phyloP scores from a whole-genome alignment of 2,797 vertebrate genomes.

The Potorous gilbertii region DNA sequence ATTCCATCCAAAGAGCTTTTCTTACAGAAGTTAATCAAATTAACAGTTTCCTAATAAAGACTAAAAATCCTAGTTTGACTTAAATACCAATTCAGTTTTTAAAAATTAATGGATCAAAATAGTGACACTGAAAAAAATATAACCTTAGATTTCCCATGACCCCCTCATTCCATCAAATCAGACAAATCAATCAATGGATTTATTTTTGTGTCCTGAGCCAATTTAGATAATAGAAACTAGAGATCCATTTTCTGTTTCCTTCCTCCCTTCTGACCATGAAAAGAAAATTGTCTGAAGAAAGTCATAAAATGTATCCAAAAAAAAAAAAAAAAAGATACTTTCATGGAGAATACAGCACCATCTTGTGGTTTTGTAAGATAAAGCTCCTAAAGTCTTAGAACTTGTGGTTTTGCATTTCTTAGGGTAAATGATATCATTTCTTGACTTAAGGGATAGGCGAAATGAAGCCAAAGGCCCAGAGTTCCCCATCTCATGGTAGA shows the following conservation, averaged over 20 bases:
- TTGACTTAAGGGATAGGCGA: neutral
- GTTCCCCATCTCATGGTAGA: neutral
- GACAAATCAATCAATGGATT: neutral
- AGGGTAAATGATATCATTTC: neutral
- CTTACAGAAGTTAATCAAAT: slow-evolving; percentile 19
- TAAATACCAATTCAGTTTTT: neutral
- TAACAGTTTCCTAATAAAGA: slow-evolving; percentile 6
- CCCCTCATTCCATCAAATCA: neutral
- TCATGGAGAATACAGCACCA: neutral
- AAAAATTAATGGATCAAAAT: slow-evolving; percentile 20
- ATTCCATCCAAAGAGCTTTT: slow-evolving; percentile 24
- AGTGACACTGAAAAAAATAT: neutral
- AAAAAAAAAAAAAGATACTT: neutral
- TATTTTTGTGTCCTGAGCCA: slow-evolving; percentile 7
- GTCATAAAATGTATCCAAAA: neutral
- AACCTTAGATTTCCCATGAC: neutral
- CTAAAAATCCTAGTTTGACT: neutral
- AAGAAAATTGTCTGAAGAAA: neutral
- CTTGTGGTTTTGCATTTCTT: slow-evolving; percentile 5
- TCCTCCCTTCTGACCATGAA: neutral
- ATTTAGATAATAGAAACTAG: slow-evolving; percentile 24
- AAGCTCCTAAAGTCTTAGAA: neutral
- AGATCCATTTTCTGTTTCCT: slow-evolving; percentile 5
- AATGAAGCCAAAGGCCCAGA: neutral
- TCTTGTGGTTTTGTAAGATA: neutral